These are phyloP conservation scores for Dicycla oo DNA, from an alignment of 2,888 invertebrate genomes.

Conservation along the genomic window DNA sequence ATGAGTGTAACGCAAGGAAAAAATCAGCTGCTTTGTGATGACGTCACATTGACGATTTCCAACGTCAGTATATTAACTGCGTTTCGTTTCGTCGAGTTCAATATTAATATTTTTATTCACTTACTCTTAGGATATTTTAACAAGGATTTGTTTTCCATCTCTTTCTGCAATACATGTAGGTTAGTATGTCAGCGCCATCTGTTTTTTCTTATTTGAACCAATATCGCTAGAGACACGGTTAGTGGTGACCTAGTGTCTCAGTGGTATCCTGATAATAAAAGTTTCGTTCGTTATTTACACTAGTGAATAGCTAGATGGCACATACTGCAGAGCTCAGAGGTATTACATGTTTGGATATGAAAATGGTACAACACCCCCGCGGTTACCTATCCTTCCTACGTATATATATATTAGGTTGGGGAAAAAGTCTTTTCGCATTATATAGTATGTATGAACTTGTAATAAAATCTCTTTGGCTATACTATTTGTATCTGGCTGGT, in stretches of 20 bases:
- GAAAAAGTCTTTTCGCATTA: too few relatives aligned
- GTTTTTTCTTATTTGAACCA: slow-evolving; percentile 14
- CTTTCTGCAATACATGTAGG: slow-evolving; percentile 41
- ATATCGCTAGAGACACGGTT: not conserved
- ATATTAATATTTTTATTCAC: slow-evolving; percentile 60
- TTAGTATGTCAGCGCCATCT: slow-evolving; percentile 53
- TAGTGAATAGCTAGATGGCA: slow-evolving; percentile 53
- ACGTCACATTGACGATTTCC: slow-evolving; percentile 67
- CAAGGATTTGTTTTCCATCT: slow-evolving; percentile 40
- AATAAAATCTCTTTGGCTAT: too few relatives aligned
- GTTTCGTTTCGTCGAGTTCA: slow-evolving; percentile 41
- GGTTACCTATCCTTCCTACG: too few relatives aligned
- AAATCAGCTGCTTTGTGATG: slow-evolving; percentile 67
- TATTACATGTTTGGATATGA: not conserved
- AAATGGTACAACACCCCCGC: too few relatives aligned
- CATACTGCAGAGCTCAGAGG: not conserved
- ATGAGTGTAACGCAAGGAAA: slow-evolving; percentile 63
- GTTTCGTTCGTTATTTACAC: slow-evolving; percentile 9
- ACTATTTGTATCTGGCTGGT: too few relatives aligned
- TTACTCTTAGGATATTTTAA: slow-evolving; percentile 54
- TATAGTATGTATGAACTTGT: too few relatives aligned
- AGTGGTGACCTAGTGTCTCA: slow-evolving; percentile 2
- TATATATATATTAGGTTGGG: too few relatives aligned
- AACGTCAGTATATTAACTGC: slow-evolving; percentile 60
- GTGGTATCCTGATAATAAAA: not conserved